These are phyloP conservation scores for Ips typographus DNA, from an alignment of 1,140 invertebrate genomes.

Conservation along the genomic window DNA sequence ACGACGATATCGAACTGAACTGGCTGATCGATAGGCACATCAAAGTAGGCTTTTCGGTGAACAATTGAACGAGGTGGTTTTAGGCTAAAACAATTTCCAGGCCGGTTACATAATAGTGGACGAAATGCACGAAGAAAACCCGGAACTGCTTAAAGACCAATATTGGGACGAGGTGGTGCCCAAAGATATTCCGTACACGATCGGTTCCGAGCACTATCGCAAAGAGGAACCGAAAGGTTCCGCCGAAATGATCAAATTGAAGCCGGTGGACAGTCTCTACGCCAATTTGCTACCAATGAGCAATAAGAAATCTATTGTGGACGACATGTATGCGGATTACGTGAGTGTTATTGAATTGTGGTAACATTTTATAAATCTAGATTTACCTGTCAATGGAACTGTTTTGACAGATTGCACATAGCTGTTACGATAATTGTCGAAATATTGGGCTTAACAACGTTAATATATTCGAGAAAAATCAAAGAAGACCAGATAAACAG, in stretches of 20 bases:
- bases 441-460: neutral
- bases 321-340: slow-evolving; percentile 84
- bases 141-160: slow-evolving; percentile 82
- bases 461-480: too few relatives aligned
- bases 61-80: too few relatives aligned
- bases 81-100: slow-evolving; percentile 53
- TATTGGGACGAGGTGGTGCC: slow-evolving; percentile 91
- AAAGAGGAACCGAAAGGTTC: slow-evolving; percentile 80
- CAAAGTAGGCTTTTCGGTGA: slow-evolving; percentile 61
- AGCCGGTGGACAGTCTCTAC: slow-evolving; percentile 78
- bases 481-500: too few relatives aligned
- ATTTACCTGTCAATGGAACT: too few relatives aligned
- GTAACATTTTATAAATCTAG: too few relatives aligned
- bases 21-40: slow-evolving; percentile 88
- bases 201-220: slow-evolving; percentile 80
- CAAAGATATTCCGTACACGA: slow-evolving; percentile 81
- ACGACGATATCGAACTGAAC: slow-evolving; percentile 91
- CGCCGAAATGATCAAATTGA: slow-evolving; percentile 81
- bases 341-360: slow-evolving; percentile 58
- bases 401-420: too few relatives aligned
- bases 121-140: slow-evolving; percentile 89
- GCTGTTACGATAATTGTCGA: neutral
- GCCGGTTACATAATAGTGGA: slow-evolving; percentile 89
- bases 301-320: slow-evolving; percentile 58
- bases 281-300: slow-evolving; percentile 64